Percentiles rank a stretch among this genome's conserved stretches.
phyloP scores from a whole-genome alignment of 2,113 vertebrate genomes.

The Cynocephalus volans region DNA sequence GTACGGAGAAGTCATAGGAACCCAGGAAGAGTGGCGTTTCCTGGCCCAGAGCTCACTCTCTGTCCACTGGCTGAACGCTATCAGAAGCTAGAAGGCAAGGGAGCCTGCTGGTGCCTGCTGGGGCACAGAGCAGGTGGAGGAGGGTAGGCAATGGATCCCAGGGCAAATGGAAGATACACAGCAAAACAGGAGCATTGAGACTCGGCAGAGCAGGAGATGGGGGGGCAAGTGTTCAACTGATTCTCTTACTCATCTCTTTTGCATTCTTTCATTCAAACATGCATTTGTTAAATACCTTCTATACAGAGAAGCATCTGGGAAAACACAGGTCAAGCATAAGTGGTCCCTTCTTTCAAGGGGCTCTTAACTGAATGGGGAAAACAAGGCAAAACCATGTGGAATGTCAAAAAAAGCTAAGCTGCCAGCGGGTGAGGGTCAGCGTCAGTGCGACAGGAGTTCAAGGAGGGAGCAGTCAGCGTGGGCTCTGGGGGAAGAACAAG shows the following conservation, averaged over 20 bases:
- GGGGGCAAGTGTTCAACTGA: neutral
- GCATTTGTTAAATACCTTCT: neutral
- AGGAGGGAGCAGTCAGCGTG: neutral
- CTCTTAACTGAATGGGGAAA: neutral
- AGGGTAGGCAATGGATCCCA: neutral
- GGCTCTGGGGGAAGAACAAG: too few relatives aligned
- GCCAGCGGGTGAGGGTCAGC: too few relatives aligned
- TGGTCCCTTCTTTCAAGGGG: neutral
- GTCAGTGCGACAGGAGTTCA: accelerated
- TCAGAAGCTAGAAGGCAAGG: neutral
- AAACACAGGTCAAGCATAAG: neutral
- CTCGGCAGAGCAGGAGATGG: neutral
- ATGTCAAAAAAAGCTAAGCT: neutral
- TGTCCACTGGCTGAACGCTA: neutral
- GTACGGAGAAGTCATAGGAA: neutral
- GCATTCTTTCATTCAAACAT: neutral
- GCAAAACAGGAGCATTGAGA: neutral
- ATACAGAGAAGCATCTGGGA: neutral
- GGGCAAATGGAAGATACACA: neutral
- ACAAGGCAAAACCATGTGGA: neutral
- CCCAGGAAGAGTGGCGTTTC: neutral
- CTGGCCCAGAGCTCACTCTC: neutral
- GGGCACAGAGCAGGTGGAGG: neutral
- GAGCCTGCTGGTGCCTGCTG: neutral
- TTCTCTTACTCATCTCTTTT: neutral